These are phyloP conservation scores for Neuroscelio doddi DNA, from an alignment of 2,888 invertebrate genomes.

Conservation along the genomic window DNA sequence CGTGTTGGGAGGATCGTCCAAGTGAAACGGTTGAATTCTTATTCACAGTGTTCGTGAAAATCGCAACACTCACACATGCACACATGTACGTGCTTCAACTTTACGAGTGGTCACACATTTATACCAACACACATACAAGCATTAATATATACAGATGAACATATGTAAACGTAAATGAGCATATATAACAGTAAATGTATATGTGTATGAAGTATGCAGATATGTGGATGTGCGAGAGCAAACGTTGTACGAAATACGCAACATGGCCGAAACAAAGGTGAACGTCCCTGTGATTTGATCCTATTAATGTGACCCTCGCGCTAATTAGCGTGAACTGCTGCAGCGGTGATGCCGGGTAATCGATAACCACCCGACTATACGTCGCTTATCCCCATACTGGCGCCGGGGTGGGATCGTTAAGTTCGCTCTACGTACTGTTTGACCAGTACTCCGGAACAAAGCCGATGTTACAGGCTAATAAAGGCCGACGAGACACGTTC, in stretches of 20 bases:
- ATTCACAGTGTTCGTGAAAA: conserved; percentile 4
- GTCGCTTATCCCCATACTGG: conserved; percentile 48
- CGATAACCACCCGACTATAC: conserved; percentile 55
- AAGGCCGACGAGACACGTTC: conserved; percentile 51
- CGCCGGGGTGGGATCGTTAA: conserved; percentile 52
- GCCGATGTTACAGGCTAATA: conserved; percentile 59
- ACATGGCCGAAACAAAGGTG: conserved; percentile 56
- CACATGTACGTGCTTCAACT: too few relatives aligned
- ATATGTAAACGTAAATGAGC: conserved; percentile 4
- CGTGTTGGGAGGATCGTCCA: conserved; percentile 10
- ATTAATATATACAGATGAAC: background rate
- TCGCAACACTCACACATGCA: conserved; percentile 6
- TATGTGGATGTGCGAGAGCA: conserved; percentile 31
- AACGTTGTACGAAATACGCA: conserved; percentile 50
- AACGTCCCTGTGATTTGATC: conserved; percentile 61
- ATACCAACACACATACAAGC: background rate
- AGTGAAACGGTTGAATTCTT: background rate
- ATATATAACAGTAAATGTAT: conserved; percentile 5
- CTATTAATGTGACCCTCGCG: conserved; percentile 61
- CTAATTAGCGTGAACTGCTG: conserved; percentile 62
- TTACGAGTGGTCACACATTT: too few relatives aligned
- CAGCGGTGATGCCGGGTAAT: conserved; percentile 58
- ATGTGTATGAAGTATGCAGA: conserved; percentile 10
- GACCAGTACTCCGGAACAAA: conserved; percentile 59
- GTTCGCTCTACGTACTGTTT: conserved; percentile 55